These are phyloP conservation scores for Rhodophaea formosa DNA, from an alignment of 2,888 invertebrate species.

Conservation along the genomic window DNA sequence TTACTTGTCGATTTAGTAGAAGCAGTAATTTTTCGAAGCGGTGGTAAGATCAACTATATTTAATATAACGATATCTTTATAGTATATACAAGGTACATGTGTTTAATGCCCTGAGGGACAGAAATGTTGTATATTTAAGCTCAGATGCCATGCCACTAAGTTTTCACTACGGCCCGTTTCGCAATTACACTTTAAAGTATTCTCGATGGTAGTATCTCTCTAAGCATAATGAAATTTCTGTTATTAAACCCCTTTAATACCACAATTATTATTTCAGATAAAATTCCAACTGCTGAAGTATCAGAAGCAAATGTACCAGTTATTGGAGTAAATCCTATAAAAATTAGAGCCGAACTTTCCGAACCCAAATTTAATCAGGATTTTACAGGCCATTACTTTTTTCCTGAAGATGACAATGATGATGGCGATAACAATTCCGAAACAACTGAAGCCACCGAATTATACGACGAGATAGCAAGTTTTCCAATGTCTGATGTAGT, in stretches of 20 bases:
- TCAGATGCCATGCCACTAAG: too few species aligned
- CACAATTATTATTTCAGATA: conserved; percentile 48
- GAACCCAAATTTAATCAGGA: conserved; percentile 54
- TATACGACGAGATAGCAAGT: conserved; percentile 55
- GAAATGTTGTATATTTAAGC: too few species aligned
- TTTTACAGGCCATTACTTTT: conserved; percentile 71
- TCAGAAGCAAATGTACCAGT: conserved; percentile 33
- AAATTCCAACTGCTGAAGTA: conserved; percentile 35
- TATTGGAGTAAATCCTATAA: conserved; percentile 50
- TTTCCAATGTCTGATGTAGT: conserved; percentile 55
- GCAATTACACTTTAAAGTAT: too few species aligned
- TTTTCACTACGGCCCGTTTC: too few species aligned
- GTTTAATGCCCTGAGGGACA: too few species aligned
- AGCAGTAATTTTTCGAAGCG: conserved; percentile 68
- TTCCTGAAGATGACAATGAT: conserved; percentile 68
- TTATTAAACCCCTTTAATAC: too few species aligned
- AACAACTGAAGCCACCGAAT: conserved; percentile 50
- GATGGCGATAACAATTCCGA: conserved; percentile 44
- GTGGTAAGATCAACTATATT: conserved; percentile 42
- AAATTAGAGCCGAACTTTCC: conserved; percentile 63
- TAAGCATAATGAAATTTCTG: too few species aligned
- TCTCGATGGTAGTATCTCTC: too few species aligned
- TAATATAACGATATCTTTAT: background rate
- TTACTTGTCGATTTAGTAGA: conserved; percentile 69
- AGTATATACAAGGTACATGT: background rate